Evolutionary conservation across 1,140 invertebrate genomes (phyloP), one percentile per base, ranked within the genome.

Genomic region (Carposina sasakii): DNA sequence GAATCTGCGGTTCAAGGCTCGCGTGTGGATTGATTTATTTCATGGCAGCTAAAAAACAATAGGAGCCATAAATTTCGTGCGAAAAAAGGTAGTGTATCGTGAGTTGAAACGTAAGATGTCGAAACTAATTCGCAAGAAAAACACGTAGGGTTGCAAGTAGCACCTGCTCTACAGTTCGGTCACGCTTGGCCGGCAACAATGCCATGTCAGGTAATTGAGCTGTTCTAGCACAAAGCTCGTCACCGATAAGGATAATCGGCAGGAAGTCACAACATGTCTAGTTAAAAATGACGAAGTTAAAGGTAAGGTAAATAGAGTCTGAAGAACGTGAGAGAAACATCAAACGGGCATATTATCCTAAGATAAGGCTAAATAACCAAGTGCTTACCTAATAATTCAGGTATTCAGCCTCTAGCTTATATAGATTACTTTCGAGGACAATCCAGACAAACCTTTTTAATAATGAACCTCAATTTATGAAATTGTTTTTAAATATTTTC

Each of bases 151-250:
- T 46, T 48, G 54, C 66, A 67, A 64, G 70, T 67, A 57, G 70
- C 72, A 76, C 71, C 71, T 79, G 76, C 51, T 68, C 63, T 58
- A 60, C 53, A 71, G 65, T 69, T 65, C 57, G 48, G 64, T 54
- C 58, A 76, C 67, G 76, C 63, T 55, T 71, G 68, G 63, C 63
- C 59, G 68, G 72, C 59, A 79, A 76, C 77, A 81, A 81, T 81
- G 65, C 64, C 57, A 60, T 22, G 56, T 63, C 56, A 49, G 49
- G 61, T 76, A 77, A 81, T 76, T 76, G 66, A 67, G 71, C 64
- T 68, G 76, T 76, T 77, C 56, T 54, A 49, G 69, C 53, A 63
- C 63, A 62, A 57, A 55, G 60, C 73, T 67, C 67, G 70, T 72
- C 64, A 72, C 63, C 63, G 69, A 76, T 75, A 73, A 73, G 63